Evolutionary conservation across 2,888 invertebrate species (phyloP).

Genomic region (Aporophyla nigra): DNA sequence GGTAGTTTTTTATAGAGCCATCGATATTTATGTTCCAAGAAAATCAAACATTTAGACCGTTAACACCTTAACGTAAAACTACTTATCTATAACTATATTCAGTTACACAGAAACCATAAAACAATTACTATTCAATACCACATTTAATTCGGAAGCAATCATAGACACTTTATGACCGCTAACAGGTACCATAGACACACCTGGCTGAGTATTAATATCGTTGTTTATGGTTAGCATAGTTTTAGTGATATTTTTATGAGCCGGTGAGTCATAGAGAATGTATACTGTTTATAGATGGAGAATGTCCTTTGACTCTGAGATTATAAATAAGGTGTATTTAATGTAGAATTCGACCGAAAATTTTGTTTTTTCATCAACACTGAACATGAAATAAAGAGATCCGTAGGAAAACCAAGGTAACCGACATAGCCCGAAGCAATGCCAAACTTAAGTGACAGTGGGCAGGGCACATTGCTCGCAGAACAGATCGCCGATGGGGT

Average conservation of each 20-base stretch:
- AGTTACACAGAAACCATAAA: conserved; percentile 52
- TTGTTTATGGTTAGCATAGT: conserved; percentile 57
- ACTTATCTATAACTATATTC: conserved; percentile 10
- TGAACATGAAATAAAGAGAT: too few relatives aligned
- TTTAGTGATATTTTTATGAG: conserved; percentile 40
- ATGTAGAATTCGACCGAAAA: not conserved
- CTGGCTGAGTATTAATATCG: conserved; percentile 65
- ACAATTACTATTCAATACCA: conserved; percentile 66
- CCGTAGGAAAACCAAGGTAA: too few relatives aligned
- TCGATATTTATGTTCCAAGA: not conserved
- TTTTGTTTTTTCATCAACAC: too few relatives aligned
- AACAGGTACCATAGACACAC: conserved; percentile 67
- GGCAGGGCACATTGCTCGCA: too few relatives aligned
- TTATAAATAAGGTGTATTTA: too few relatives aligned
- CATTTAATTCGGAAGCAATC: conserved; percentile 71
- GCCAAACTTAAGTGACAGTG: too few relatives aligned
- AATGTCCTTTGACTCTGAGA: conserved; percentile 12
- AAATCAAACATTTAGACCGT: not conserved
- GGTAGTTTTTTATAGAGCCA: not conserved
- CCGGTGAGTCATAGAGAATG: conserved; percentile 48
- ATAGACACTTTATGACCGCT: conserved; percentile 65
- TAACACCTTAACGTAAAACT: not conserved
- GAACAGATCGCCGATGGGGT: too few relatives aligned
- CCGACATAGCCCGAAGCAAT: too few relatives aligned
- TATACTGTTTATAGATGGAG: conserved; percentile 8